phyloP scores from a whole-genome alignment of 2,888 invertebrate species.

The Sarcophaga caerulescens region DNA sequence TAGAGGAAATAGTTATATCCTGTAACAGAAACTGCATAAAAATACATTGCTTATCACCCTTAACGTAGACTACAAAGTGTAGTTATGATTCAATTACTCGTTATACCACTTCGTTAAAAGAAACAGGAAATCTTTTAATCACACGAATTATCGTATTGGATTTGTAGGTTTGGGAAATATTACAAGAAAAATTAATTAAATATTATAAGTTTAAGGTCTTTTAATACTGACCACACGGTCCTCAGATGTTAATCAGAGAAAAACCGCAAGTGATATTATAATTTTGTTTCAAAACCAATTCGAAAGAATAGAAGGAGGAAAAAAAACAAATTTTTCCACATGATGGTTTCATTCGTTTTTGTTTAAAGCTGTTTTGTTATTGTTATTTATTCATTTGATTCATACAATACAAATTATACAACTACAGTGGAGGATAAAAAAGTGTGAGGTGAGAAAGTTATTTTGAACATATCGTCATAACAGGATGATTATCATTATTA shows the following conservation, averaged over 20 bases:
- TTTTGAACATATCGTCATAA: background rate
- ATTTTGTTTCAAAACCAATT: background rate
- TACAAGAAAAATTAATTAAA: no score
- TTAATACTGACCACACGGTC: background rate
- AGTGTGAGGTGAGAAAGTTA: background rate
- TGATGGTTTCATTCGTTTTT: conserved; percentile 3
- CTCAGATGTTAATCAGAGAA: background rate
- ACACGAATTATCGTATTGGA: no score
- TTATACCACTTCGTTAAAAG: no score
- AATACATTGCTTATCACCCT: no score
- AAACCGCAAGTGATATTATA: background rate
- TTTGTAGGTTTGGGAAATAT: no score
- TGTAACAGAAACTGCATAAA: background rate
- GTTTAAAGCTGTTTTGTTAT: background rate
- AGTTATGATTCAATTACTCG: no score
- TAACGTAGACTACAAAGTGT: no score
- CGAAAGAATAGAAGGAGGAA: background rate
- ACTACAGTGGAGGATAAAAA: background rate
- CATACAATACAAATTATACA: background rate
- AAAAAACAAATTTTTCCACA: conserved; percentile 24
- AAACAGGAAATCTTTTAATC: no score
- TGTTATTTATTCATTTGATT: background rate
- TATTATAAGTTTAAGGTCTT: background rate
- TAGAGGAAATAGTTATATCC: conserved; percentile 21
- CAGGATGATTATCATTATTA: no score